Evolutionary conservation across 2,888 invertebrate genomes (phyloP).

Genomic region (Chloromyia formosa): DNA sequence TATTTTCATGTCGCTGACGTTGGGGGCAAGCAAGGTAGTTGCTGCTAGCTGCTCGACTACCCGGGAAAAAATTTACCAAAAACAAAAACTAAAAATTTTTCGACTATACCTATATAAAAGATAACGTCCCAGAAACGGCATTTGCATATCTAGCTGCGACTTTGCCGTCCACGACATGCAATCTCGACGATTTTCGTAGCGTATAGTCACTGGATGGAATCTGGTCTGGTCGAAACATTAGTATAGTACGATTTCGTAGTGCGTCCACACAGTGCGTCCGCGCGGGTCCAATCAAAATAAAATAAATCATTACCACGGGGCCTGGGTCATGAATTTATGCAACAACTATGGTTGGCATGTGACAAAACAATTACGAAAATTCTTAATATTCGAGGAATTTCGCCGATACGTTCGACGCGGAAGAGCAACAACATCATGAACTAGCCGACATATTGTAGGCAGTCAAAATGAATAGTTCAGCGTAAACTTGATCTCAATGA

Average conservation of each 20-base stretch:
- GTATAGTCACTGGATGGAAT: too few relatives aligned
- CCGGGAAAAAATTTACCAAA: too few relatives aligned
- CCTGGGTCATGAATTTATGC: not conserved
- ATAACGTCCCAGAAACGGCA: constrained; percentile 6
- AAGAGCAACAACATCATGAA: too few relatives aligned
- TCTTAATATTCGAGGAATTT: constrained; percentile 36
- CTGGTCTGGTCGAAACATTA: not conserved
- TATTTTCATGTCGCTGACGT: not conserved
- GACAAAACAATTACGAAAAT: constrained; percentile 45
- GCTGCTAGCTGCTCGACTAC: too few relatives aligned
- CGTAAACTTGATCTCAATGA: too few relatives aligned
- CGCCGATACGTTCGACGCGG: constrained; percentile 6
- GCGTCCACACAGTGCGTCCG: not conserved
- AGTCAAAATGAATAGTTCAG: too few relatives aligned
- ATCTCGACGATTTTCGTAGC: not conserved
- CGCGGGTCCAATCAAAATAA: not conserved
- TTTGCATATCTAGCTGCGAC: constrained; percentile 20
- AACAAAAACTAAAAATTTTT: not conserved
- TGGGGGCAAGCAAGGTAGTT: not conserved
- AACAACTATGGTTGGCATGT: constrained; percentile 22
- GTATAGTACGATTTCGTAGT: not conserved
- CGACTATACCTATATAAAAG: constrained; percentile 5
- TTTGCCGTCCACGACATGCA: not conserved
- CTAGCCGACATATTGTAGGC: too few relatives aligned
- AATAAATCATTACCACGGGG: constrained; percentile 12